These are phyloP conservation scores for Lasioglossum lativentre DNA, from an alignment of 2,888 invertebrate species.

Conservation along the genomic window DNA sequence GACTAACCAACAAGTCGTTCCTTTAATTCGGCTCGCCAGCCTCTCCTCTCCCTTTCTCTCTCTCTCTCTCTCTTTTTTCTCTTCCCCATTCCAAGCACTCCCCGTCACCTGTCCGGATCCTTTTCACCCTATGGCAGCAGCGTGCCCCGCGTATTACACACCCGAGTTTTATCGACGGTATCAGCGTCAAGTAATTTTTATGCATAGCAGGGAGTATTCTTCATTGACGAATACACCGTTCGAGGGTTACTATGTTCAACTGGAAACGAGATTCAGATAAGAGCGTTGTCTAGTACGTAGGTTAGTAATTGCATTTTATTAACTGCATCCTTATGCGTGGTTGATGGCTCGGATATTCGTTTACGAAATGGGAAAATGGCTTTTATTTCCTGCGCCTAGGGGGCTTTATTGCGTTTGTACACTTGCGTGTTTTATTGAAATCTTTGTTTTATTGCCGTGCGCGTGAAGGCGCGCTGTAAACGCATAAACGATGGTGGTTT, in stretches of 20 bases:
- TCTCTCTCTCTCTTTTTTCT: background rate
- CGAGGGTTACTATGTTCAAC: background rate
- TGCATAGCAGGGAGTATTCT: background rate
- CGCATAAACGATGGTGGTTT: background rate
- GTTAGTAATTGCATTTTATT: background rate
- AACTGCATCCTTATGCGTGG: background rate
- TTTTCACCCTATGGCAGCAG: background rate
- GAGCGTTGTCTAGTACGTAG: background rate
- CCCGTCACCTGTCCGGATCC: conserved; percentile 3
- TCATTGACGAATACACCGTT: background rate
- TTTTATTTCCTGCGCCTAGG: background rate
- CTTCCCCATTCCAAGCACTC: background rate
- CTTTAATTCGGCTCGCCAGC: conserved; percentile 70
- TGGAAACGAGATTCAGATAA: background rate
- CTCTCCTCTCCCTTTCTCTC: conserved; percentile 24
- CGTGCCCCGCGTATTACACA: background rate
- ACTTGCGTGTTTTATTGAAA: background rate
- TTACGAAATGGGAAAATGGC: background rate
- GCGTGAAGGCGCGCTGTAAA: background rate
- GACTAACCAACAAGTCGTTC: conserved; percentile 80
- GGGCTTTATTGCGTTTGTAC: background rate
- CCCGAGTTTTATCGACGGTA: background rate
- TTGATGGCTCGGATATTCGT: background rate
- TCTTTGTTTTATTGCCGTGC: background rate
- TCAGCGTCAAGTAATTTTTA: background rate